These are phyloP conservation scores for Oophaga sylvatica DNA, from an alignment of 2,797 vertebrate species.

Conservation along the genomic window DNA sequence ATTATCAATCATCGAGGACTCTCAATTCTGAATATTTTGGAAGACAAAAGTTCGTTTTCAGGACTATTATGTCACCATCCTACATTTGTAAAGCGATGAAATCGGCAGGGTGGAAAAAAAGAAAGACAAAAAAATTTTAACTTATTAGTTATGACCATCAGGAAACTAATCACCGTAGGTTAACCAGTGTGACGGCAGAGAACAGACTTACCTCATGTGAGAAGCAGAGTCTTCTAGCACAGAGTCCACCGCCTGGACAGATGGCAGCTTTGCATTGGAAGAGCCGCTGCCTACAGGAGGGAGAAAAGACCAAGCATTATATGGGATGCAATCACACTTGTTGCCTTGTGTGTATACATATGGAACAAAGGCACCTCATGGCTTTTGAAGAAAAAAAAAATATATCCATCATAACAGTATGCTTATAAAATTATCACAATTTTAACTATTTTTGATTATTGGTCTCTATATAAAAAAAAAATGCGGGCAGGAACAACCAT, in stretches of 20 bases:
- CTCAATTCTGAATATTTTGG: too few species aligned
- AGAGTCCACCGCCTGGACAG: slow-evolving; percentile 90
- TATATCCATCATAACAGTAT: background rate
- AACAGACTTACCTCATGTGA: slow-evolving; percentile 88
- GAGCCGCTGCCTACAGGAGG: slow-evolving; percentile 81
- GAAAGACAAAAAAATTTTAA: background rate
- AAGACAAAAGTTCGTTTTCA: too few species aligned
- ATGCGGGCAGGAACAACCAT: too few species aligned
- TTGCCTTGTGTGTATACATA: background rate
- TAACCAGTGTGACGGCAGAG: background rate
- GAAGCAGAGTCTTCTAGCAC: slow-evolving; percentile 89
- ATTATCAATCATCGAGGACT: too few species aligned
- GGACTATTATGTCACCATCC: too few species aligned
- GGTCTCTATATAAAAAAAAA: too few species aligned
- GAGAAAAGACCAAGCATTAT: slow-evolving; percentile 35
- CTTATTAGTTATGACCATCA: background rate
- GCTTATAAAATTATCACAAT: too few species aligned
- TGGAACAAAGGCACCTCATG: background rate
- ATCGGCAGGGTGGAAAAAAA: slow-evolving; percentile 13
- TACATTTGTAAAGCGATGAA: too few species aligned
- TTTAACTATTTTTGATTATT: too few species aligned
- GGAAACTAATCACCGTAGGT: background rate
- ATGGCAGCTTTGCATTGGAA: slow-evolving; percentile 89
- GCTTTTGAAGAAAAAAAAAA: background rate
- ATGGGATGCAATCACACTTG: background rate